A percentile compares a stretch with the other conserved stretches of the same genome.
These are phyloP conservation scores for Rosalia funebris DNA, from an alignment of 2,888 invertebrate genomes.

Conservation along the genomic window DNA sequence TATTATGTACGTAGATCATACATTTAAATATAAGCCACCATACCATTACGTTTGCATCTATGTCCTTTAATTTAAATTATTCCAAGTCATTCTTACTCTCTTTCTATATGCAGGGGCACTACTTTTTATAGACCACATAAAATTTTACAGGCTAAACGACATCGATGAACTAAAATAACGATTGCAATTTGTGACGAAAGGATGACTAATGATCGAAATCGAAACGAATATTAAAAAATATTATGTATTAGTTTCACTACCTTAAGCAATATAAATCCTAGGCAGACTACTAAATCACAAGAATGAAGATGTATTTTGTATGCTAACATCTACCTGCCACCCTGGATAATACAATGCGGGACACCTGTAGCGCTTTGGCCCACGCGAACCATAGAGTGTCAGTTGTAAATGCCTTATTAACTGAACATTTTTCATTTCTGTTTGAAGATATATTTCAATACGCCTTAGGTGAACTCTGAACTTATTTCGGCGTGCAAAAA, in stretches of 20 bases:
- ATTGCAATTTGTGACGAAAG: neutral
- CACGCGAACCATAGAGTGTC: slow-evolving; percentile 58
- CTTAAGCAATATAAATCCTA: slow-evolving; percentile 37
- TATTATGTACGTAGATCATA: too few relatives aligned
- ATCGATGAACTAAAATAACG: too few relatives aligned
- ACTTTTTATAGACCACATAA: too few relatives aligned
- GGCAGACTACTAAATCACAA: slow-evolving; percentile 42
- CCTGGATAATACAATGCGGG: slow-evolving; percentile 45
- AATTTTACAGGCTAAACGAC: too few relatives aligned
- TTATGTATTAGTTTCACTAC: slow-evolving; percentile 29
- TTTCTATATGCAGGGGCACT: too few relatives aligned
- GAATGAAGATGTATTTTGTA: slow-evolving; percentile 55
- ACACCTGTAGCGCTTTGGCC: slow-evolving; percentile 54
- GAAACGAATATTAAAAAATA: slow-evolving; percentile 9
- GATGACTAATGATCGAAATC: neutral
- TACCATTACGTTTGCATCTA: too few relatives aligned
- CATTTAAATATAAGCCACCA: too few relatives aligned
- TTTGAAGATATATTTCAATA: slow-evolving; percentile 47
- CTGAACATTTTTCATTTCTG: slow-evolving; percentile 51
- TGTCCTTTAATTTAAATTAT: too few relatives aligned
- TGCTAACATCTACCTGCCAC: slow-evolving; percentile 56
- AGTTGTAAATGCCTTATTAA: slow-evolving; percentile 57
- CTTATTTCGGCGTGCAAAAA: neutral
- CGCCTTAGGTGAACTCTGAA: slow-evolving; percentile 22
- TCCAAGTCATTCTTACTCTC: too few relatives aligned